Evolutionary conservation across 2,113 vertebrate genomes (phyloP).

Genomic region (Ptyas mucosa): DNA sequence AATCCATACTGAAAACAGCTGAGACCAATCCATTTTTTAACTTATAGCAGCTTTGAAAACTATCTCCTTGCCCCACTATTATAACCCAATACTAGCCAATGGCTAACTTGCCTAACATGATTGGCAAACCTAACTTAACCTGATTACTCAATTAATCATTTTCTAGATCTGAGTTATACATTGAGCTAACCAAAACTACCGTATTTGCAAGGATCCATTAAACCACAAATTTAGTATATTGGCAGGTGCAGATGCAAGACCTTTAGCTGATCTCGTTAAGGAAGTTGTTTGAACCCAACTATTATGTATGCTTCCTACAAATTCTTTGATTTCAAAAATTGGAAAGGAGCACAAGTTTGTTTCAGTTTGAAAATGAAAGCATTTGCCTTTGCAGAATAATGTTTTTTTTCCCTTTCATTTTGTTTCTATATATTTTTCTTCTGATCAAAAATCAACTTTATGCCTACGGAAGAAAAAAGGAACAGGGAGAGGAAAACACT

Average conservation of each 20-base stretch:
- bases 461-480: slow-evolving; percentile 24
- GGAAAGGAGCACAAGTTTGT: neutral
- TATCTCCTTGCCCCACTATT: neutral
- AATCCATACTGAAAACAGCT: neutral
- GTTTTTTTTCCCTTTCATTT: slow-evolving; percentile 3
- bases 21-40: neutral
- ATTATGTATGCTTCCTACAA: neutral
- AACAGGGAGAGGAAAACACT: slow-evolving; percentile 12
- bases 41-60: neutral
- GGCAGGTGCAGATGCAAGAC: neutral
- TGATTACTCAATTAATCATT: neutral
- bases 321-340: neutral
- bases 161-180: neutral
- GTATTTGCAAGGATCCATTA: neutral
- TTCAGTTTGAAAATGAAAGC: neutral
- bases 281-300: neutral
- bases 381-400: slow-evolving; percentile 23
- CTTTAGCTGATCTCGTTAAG: neutral
- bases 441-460: slow-evolving; percentile 20
- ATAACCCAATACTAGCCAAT: neutral
- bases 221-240: neutral
- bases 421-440: slow-evolving; percentile 22
- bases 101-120: neutral
- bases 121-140: too few species aligned
- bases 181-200: neutral